Evolutionary conservation across 2,797 vertebrate species (phyloP).

Genomic region (Myiotriccus ornatus): DNA sequence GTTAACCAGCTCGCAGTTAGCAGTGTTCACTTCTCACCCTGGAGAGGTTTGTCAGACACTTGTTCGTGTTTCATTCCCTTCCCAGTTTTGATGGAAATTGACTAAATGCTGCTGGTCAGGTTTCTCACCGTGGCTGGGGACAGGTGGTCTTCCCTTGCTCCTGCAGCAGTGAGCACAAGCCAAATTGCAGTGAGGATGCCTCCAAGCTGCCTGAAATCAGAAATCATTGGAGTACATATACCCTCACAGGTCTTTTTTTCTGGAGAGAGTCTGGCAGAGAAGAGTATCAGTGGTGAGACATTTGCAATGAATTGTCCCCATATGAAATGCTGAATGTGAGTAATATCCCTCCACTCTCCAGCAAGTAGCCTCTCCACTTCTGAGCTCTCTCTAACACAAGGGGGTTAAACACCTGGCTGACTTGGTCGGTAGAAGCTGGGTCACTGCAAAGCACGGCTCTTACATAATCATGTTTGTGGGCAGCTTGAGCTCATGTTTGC

Average conservation of each 20-base stretch:
- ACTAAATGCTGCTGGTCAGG: not conserved
- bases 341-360: not conserved
- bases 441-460: not conserved
- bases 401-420: not conserved
- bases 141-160: not conserved
- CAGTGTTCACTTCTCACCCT: rapidly evolving
- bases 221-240: not conserved
- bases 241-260: not conserved
- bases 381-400: not conserved
- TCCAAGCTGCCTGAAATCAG: not conserved
- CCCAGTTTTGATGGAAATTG: not conserved
- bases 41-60: not conserved
- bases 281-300: not conserved
- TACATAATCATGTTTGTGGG: not conserved
- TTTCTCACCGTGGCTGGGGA: not conserved
- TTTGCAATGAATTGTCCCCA: not conserved
- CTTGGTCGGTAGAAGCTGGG: not conserved
- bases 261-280: not conserved
- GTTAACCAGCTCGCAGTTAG: rapidly evolving
- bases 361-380: not conserved
- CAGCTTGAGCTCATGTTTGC: rapidly evolving
- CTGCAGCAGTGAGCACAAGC: not conserved
- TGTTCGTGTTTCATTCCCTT: not conserved
- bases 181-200: not conserved
- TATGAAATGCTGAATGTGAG: not conserved